A percentile compares a stretch with the other conserved stretches of the same genome.
Conservation (phyloP, 2,797 vertebrate species). For the Mus caroli region DNA sequence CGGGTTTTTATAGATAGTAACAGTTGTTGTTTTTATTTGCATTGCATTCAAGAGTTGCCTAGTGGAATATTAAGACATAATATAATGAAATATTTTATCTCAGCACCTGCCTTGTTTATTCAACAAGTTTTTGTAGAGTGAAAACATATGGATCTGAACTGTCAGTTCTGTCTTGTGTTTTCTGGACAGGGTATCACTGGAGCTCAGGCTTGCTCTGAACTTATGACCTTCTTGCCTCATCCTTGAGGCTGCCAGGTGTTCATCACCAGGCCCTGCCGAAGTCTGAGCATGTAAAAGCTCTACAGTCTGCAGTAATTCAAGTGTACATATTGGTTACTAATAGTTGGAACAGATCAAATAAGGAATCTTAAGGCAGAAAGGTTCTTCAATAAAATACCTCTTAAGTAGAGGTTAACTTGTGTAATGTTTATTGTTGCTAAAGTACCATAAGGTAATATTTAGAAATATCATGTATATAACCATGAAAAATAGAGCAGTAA, state of each 20-base stretch:
- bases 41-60: slow-evolving; percentile 29
- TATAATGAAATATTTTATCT: slow-evolving; percentile 6
- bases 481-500: background rate
- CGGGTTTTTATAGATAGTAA: background rate
- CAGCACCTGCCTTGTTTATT: slow-evolving; percentile 26
- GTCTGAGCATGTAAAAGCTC: slow-evolving; percentile 16
- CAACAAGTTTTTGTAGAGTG: background rate
- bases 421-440: slow-evolving; percentile 15
- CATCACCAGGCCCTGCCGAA: background rate
- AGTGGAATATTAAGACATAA: slow-evolving; percentile 46
- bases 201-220: background rate
- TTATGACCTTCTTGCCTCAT: background rate
- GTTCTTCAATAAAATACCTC: background rate
- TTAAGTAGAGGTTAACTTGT: background rate
- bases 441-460: slow-evolving; percentile 26
- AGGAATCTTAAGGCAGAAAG: background rate
- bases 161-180: background rate
- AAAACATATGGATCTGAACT: background rate
- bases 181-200: background rate
- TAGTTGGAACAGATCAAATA: slow-evolving; percentile 41
- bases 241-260: background rate
- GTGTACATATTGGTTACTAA: slow-evolving; percentile 47
- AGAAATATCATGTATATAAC: slow-evolving; percentile 35
- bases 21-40: slow-evolving; percentile 5
- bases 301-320: background rate